Evolutionary conservation across 1,140 invertebrate species (phyloP).

Genomic region (Tetranychus urticae): DNA sequence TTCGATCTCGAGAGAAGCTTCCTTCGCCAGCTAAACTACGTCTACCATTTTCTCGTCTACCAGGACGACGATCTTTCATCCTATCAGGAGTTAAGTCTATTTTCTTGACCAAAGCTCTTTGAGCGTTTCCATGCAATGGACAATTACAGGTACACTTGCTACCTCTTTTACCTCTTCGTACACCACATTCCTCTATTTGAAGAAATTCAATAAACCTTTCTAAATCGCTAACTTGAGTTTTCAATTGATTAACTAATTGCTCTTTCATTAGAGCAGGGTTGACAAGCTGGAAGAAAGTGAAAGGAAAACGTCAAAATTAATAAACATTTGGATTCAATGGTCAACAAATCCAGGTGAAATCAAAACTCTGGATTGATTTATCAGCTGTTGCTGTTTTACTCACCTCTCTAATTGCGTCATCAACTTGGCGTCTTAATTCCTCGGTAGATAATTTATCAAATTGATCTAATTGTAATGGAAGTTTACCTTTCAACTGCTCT

Average conservation of each 20-base stretch:
- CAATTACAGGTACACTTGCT: slow-evolving; percentile 33
- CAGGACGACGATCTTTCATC: neutral
- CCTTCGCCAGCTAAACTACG: neutral
- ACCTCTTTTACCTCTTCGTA: neutral
- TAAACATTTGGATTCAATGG: neutral
- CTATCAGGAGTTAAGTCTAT: neutral
- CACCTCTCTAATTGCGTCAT: slow-evolving; percentile 41
- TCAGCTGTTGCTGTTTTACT: neutral
- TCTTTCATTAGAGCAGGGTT: slow-evolving; percentile 89
- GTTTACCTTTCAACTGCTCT: slow-evolving; percentile 46
- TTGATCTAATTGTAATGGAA: slow-evolving; percentile 49
- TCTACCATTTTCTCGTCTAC: neutral
- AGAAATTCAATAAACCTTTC: slow-evolving; percentile 90
- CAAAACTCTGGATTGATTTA: neutral
- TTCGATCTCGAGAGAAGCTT: slow-evolving; percentile 1
- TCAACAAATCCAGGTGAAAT: neutral
- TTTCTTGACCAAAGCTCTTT: neutral
- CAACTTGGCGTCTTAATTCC: slow-evolving; percentile 52
- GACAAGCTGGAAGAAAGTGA: slow-evolving; percentile 38
- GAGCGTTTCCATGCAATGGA: slow-evolving; percentile 28
- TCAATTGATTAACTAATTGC: slow-evolving; percentile 73
- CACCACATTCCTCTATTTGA: slow-evolving; percentile 30
- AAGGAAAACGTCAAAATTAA: neutral
- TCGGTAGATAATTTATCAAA: slow-evolving; percentile 41
- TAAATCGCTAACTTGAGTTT: slow-evolving; percentile 85